Percentiles rank a stretch among this genome's conserved stretches.
phyloP scores from a whole-genome alignment of 2,888 invertebrate species.

The Cantharis rustica region DNA sequence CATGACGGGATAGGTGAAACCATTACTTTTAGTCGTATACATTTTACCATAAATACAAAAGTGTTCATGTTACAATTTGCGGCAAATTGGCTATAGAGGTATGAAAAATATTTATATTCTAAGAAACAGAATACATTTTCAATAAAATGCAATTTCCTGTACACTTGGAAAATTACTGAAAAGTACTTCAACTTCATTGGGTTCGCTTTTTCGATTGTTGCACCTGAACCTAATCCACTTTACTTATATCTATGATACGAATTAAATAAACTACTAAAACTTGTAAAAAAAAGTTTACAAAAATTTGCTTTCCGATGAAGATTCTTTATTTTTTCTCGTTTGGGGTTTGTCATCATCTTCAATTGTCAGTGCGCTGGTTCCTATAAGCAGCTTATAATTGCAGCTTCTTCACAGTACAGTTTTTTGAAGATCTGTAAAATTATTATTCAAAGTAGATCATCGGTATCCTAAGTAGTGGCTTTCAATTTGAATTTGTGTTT shows the following conservation, averaged over 20 bases:
- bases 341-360: too few species aligned
- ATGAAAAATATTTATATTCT: neutral
- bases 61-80: neutral
- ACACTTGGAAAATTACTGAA: neutral
- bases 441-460: neutral
- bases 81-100: neutral
- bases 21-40: neutral
- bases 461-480: neutral
- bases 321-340: too few species aligned
- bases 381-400: too few species aligned
- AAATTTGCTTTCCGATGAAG: too few species aligned
- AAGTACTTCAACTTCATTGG: neutral
- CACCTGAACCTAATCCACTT: neutral
- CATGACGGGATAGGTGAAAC: neutral
- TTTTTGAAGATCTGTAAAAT: neutral
- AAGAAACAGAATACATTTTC: neutral
- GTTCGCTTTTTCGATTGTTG: neutral
- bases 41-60: neutral
- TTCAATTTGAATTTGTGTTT: neutral
- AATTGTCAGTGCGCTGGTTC: too few species aligned
- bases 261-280: too few species aligned
- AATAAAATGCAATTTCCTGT: neutral
- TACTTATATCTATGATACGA: too few species aligned
- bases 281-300: too few species aligned
- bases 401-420: too few species aligned